phyloP scores from a whole-genome alignment of 2,797 vertebrate genomes.

The Streptopelia turtur region DNA sequence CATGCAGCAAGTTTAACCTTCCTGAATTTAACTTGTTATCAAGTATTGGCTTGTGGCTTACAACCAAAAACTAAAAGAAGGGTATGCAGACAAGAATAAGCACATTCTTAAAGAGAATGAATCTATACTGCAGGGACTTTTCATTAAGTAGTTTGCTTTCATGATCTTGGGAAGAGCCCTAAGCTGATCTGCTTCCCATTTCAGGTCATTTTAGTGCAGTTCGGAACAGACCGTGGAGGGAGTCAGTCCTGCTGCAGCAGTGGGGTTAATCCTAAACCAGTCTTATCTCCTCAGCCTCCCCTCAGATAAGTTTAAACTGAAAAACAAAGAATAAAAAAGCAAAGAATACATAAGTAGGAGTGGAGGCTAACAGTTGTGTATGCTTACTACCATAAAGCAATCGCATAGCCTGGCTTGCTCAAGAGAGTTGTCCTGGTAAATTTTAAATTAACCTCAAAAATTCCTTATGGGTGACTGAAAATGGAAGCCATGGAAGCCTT shows the following conservation, averaged over 20 bases:
- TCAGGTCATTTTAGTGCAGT: neutral
- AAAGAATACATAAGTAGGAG: neutral
- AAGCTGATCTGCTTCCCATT: neutral
- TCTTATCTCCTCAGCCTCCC: neutral
- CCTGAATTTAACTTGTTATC: neutral
- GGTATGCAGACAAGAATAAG: neutral
- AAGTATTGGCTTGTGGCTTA: neutral
- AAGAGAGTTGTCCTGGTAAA: neutral
- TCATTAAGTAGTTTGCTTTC: neutral
- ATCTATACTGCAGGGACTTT: neutral
- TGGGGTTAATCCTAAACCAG: neutral
- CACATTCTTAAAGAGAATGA: neutral
- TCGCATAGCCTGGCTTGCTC: neutral
- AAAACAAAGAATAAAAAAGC: neutral
- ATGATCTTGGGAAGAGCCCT: neutral
- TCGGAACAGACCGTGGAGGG: neutral
- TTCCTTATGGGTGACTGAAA: neutral
- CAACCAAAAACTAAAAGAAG: neutral
- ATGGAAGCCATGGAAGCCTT: too few relatives aligned
- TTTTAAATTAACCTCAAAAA: neutral
- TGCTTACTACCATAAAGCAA: neutral
- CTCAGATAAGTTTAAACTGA: neutral
- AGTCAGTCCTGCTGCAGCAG: neutral
- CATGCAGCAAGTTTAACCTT: neutral
- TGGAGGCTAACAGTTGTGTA: rapidly evolving